Evolutionary conservation across 2,113 vertebrate genomes (phyloP), one percentile per base, ranked within the genome.

Genomic region (Barbus barbus): DNA sequence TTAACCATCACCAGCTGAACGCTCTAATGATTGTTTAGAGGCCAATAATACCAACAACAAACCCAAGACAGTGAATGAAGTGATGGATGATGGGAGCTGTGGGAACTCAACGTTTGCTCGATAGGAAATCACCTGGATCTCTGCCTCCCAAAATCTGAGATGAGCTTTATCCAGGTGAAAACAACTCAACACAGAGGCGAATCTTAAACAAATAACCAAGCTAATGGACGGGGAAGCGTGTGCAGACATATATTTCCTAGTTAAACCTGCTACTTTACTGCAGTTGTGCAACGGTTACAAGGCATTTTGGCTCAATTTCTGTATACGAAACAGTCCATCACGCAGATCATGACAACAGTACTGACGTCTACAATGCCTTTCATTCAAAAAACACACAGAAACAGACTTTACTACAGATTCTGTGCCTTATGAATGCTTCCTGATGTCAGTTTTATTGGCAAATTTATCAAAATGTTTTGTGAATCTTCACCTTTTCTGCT

Each of bases 21-120:
- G 8, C 9, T 26, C 24, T 80, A 80, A 65, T 80, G 78, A 80
- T 65, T 80, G 36, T 80, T 80, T 80, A 61, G 51, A 78, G 13
- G 76, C 22, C 56, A 78, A 44, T 20, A 78, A 61, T 38, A 60
- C 9, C 56, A 72, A 60, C 56, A 60, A 61, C 58, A 63, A 61
- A 41, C 38, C 36, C 28, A 22, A 65, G 58, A 44, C 9, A 44
- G 12, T 80, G 60, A 80, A 31, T 65, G 38, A 65, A 28, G 38
- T 74, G 56, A 51, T 51, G 72, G 58, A 24, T 36, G 75, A 36
- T 14, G 44, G 53, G 28, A 75, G 81, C 65, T 20, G 36, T 79
- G 44, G 24, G 75, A n/a, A n/a, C n/a, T n/a, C n/a, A n/a, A n/a
- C n/a, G n/a, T n/a, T n/a, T n/a, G n/a, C n/a, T n/a, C n/a, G n/a